Base-by-base conservation (phyloP, 1,140 invertebrate species). In the Drosophila watanabei region DNA sequence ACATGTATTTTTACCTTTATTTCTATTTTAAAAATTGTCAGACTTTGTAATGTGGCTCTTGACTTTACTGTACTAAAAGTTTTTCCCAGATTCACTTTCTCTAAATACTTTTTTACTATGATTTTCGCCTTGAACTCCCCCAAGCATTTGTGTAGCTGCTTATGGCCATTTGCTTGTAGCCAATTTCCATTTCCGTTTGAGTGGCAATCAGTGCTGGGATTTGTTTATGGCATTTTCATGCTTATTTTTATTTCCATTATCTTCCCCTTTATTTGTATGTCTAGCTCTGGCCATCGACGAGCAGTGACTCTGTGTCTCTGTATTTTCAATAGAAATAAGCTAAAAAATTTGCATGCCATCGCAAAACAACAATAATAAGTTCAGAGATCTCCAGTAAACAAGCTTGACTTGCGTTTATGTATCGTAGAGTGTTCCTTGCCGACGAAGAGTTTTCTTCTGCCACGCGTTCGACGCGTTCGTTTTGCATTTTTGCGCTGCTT, bases 131-230 rank as follows among this genome's bases (percentile, higher is more conserved):
- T 45, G 37, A 32, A 20, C 35, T 69, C 64, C 56, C 57, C 32
- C 30, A 13, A 45, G 32, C 49, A 79, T 51, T 79, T 82, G 46
- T 41, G 72, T 58, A 70, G 71, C 80, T 89, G 68, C 85, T 85
- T 85, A 81, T 79, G 48, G 57, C 73, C 61, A 79, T 88, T 84
- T 69, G 16, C 69, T 75, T 75, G 64, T 57, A 54, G 80, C 46
- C 85, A 88, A 89, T 84, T 80, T 88, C 51, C 80, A 87, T 80
- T 80, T 70, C 64, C 80, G 77, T 78, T 88, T 82, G 69, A 75
- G 79, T 78, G 77, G 77, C 85, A 89, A 75, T 87, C 77, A 75
- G 80, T 63, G 49, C 33, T 70, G 28, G 52, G 73, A 87, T 75
- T 80, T 85, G 71, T 71, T 82, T 79, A 87, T 86, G 58, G 48